Base-by-base conservation (phyloP, 2,113 vertebrate genomes). In the Phrynosoma blainvillii region DNA sequence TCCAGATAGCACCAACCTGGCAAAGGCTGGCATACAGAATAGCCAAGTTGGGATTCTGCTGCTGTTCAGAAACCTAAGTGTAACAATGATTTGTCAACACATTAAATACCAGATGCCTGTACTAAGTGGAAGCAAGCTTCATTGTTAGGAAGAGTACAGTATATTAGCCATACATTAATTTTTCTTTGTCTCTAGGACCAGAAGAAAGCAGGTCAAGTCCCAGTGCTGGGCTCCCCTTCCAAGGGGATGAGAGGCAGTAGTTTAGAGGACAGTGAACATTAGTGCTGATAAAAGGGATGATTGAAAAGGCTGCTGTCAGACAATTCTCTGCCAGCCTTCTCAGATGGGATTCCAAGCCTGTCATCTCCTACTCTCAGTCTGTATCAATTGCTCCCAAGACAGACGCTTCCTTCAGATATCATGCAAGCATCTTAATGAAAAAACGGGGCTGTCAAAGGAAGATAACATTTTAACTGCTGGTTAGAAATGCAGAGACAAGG, bases 381-480 rank as follows among this genome's bases (percentile, higher is more conserved):
- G 70, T 40, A 84, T 54, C 87, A 70, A 59, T 83, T 78, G 73
- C 62, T 88, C 81, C 74, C 87, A 88, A 77, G 81, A 88, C 81
- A 84, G 74, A 83, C 3, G 4, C n/a, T 83, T 83, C 74, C 74
- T 84, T 88, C 74, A 84, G n/a, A 88, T 78, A 74, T 78, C 74
- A 84, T 59, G 52, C 47, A 84, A 84, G 73, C 59, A 66, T 78
- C 27, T 16, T 78, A 84, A 78, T 59, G 87, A 88, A 88, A 84
- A 81, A 88, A 88, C 32, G 14, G 25, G 65, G 80, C 87, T 88
- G 81, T 78, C 81, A 83, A 54, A 70, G 6, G 62, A 68, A 84
- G 87, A 88, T 88, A 88, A 78, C 73, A 78, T 71, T 88, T 88
- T 78, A 42, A 78, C 62, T 88, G 62, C n/a, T 54, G 14, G 42